phyloP scores from a whole-genome alignment of 2,888 invertebrate species.

The Latrodectus elegans region DNA sequence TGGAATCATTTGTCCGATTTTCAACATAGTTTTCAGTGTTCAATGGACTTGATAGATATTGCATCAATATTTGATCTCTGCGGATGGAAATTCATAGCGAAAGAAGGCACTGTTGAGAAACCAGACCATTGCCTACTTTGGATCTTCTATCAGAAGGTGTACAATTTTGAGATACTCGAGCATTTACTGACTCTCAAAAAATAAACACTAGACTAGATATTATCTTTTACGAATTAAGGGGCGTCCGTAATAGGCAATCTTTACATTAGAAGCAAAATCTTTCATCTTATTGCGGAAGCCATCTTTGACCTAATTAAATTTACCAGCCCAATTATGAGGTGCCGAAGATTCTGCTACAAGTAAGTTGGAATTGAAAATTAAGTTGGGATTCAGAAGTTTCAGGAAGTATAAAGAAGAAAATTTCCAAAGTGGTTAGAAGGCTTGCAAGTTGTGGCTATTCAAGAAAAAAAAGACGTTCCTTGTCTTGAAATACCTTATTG shows the following conservation, averaged over 20 bases:
- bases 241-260: not conserved
- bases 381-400: not conserved
- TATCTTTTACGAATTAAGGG: not conserved
- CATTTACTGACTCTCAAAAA: not conserved
- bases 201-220: slow-evolving; percentile 8
- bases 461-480: not conserved
- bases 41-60: no score
- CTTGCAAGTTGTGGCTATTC: not conserved
- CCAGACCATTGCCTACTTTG: not conserved
- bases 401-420: not conserved
- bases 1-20: not conserved
- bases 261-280: not conserved
- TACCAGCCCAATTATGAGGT: not conserved
- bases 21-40: no score
- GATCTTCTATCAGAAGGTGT: not conserved
- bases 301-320: not conserved
- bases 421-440: not conserved
- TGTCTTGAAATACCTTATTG: not conserved
- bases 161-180: not conserved
- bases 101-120: not conserved
- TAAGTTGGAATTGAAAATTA: not conserved
- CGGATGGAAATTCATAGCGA: not conserved
- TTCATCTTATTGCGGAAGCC: not conserved
- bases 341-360: not conserved
- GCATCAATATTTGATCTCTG: not conserved